Percentiles rank a stretch among this genome's conserved stretches.
Evolutionary conservation across 2,113 vertebrate species (phyloP).

Genomic region (Mesitornis unicolor): DNA sequence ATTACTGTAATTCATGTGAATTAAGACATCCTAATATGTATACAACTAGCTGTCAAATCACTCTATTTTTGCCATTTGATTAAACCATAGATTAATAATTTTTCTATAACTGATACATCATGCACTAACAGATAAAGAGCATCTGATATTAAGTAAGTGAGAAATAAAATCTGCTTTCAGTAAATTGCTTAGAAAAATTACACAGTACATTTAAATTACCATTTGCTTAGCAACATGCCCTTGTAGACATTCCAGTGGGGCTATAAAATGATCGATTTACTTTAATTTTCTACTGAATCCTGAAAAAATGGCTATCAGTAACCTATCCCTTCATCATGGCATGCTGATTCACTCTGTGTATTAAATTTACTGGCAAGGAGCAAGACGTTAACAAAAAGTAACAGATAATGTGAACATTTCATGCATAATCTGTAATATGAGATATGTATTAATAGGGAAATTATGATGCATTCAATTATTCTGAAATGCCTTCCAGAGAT

Average conservation of each 20-base stretch:
- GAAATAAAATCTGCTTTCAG: slow-evolving; percentile 81
- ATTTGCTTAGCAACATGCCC: slow-evolving; percentile 89
- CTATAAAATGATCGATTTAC: slow-evolving; percentile 89
- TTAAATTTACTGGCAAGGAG: slow-evolving; percentile 88
- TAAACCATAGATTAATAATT: slow-evolving; percentile 81
- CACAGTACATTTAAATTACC: slow-evolving; percentile 86
- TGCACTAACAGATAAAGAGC: slow-evolving; percentile 77
- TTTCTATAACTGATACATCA: slow-evolving; percentile 79
- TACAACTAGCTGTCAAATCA: slow-evolving; percentile 55
- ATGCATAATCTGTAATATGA: slow-evolving; percentile 93
- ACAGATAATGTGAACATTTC: slow-evolving; percentile 93
- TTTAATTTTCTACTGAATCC: slow-evolving; percentile 88
- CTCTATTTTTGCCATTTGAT: slow-evolving; percentile 65
- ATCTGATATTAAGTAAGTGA: slow-evolving; percentile 80
- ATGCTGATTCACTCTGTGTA: slow-evolving; percentile 84
- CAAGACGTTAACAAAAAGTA: slow-evolving; percentile 88
- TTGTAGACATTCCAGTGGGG: slow-evolving; percentile 79
- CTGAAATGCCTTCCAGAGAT: slow-evolving; percentile 95
- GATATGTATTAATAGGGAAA: slow-evolving; percentile 98
- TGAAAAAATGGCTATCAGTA: slow-evolving; percentile 80
- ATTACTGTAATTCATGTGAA: slow-evolving; percentile 41
- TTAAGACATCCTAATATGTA: slow-evolving; percentile 60
- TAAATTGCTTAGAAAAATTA: slow-evolving; percentile 87
- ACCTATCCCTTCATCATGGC: slow-evolving; percentile 82
- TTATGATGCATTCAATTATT: slow-evolving; percentile 97